Evolutionary conservation across 2,888 invertebrate species (phyloP), one percentile per base, ranked within the genome.

Genomic region (Rosalia funebris): DNA sequence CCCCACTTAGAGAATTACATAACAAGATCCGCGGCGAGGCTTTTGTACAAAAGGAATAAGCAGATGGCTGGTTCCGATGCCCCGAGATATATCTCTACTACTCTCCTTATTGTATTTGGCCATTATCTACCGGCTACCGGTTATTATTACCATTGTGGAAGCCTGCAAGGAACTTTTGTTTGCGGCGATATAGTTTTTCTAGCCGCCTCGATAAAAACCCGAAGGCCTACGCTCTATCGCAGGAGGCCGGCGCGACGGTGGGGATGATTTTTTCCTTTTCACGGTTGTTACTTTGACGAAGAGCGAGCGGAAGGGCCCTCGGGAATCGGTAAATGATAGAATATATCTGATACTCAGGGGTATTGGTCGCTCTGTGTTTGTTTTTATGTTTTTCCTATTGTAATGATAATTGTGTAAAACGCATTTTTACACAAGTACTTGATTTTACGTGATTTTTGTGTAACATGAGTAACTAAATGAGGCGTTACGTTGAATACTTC

Each of bases 101-200:
- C 2, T 41, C 36, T 50, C 50, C n/a, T 44, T 42, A 65, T 63
- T 66, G 63, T 66, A 61, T 63, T 66, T 66, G 47, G 34, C 53
- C 57, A 60, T 57, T 61, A 32, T 32, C 44, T 55, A 45, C 50
- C 42, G 45, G 60, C 68, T 70, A 63, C 63, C 67, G 66, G 71
- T 72, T 72, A 74, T 73, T 73, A 74, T 71, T 71, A 71, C 72
- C 62, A 59, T 73, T 72, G 71, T 70, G 60, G 60, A 56, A 57
- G 58, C 59, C 42, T 53, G 53, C 53, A 63, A 54, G 55, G 47
- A 9, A 50, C 55, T 57, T 63, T 63, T 66, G 62, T 62, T 63
- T 57, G 60, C 45, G 16, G 12, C 19, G 55, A 42, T 55, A 42
- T 25, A 45, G 36, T 50, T 42, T 50, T 42, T 59, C 53, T 57